These are phyloP conservation scores for Epinotia bilunana DNA, from an alignment of 2,888 invertebrate genomes.

Conservation along the genomic window DNA sequence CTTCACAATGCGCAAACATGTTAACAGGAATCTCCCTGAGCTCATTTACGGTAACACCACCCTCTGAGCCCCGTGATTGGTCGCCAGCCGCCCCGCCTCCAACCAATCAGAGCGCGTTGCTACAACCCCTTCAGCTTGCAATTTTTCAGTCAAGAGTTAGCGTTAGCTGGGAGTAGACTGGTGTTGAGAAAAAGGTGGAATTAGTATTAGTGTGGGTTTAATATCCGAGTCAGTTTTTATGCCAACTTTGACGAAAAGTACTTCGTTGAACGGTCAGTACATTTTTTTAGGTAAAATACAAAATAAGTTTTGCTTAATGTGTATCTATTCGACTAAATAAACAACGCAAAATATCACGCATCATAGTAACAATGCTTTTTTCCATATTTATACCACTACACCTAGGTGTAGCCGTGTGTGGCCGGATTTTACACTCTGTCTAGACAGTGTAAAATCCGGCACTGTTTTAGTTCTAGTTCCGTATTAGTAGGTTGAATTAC, in stretches of 20 bases:
- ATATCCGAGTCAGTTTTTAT: slow-evolving; percentile 59
- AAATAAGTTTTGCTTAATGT: no score
- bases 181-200: neutral
- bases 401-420: no score
- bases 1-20: slow-evolving; percentile 21
- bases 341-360: no score
- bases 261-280: slow-evolving; percentile 53
- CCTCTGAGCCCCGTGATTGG: slow-evolving; percentile 60
- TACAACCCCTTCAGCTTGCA: slow-evolving; percentile 68
- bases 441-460: no score
- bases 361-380: no score
- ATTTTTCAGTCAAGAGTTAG: slow-evolving; percentile 53
- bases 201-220: slow-evolving; percentile 2
- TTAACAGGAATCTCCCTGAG: slow-evolving; percentile 10
- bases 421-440: no score
- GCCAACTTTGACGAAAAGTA: slow-evolving; percentile 72
- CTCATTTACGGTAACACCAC: slow-evolving; percentile 52
- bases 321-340: no score
- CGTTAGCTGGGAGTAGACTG: neutral
- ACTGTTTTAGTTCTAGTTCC: no score
- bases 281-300: neutral
- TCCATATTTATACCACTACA: no score
- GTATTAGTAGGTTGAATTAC: no score
- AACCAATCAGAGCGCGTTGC: slow-evolving; percentile 62
- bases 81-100: slow-evolving; percentile 38